phyloP scores from a whole-genome alignment of 2,797 vertebrate species.

The Poeciliopsis turneri region DNA sequence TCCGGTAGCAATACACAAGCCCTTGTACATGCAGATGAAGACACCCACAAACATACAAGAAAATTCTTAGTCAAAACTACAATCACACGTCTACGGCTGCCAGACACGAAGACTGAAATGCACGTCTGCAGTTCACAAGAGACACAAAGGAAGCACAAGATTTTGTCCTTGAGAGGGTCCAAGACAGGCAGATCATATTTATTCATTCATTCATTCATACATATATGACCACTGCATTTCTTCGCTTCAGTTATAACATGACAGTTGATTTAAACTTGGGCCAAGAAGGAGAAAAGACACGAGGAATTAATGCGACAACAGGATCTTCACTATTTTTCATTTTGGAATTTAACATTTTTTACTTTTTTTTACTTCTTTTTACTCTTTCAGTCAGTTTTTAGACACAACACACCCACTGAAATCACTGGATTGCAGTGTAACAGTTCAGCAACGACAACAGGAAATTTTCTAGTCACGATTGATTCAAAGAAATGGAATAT shows the following conservation, averaged over 20 bases:
- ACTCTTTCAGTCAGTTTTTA: constrained; percentile 5
- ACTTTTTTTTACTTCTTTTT: constrained; percentile 8
- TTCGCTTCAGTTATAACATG: constrained; percentile 64
- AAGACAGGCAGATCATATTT: constrained; percentile 75
- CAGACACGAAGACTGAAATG: constrained; percentile 16
- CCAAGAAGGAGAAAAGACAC: constrained; percentile 24
- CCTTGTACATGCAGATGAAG: constrained; percentile 29
- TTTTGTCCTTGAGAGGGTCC: constrained; percentile 78
- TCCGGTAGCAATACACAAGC: constrained; percentile 11
- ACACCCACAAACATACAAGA: constrained; percentile 11
- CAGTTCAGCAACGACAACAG: neutral
- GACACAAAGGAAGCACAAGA: constrained; percentile 30
- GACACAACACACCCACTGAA: neutral
- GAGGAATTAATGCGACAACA: constrained; percentile 41
- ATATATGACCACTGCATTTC: constrained; percentile 73
- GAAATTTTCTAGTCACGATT: neutral
- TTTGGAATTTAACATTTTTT: neutral
- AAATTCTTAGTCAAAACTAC: constrained; percentile 9
- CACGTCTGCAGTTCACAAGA: constrained; percentile 16
- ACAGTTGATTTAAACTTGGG: constrained; percentile 64
- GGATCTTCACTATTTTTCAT: constrained; percentile 21
- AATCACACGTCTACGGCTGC: neutral
- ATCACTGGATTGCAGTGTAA: neutral
- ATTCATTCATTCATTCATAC: constrained; percentile 69
- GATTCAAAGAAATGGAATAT: neutral